These are phyloP conservation scores for Polyodon spathula DNA, from an alignment of 2,113 vertebrate species.

Conservation along the genomic window DNA sequence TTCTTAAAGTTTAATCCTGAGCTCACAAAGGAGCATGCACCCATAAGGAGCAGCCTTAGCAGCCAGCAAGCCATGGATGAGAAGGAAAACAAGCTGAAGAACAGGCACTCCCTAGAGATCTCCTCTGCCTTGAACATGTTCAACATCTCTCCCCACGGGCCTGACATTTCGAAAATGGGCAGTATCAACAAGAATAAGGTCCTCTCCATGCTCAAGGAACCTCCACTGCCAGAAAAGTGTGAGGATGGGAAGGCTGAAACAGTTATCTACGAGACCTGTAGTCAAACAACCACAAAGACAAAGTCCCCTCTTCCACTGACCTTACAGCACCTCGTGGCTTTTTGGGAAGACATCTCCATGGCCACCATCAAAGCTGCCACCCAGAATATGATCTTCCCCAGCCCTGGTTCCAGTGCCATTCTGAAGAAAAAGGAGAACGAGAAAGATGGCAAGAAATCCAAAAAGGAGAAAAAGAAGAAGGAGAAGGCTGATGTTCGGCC, in stretches of 20 bases:
- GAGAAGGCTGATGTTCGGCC: slow-evolving; percentile 88
- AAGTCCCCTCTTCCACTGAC: slow-evolving; percentile 90
- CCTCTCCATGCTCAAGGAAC: slow-evolving; percentile 94
- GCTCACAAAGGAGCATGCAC: slow-evolving; percentile 91
- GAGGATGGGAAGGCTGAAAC: slow-evolving; percentile 82
- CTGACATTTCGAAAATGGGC: slow-evolving; percentile 98
- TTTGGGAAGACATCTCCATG: slow-evolving; percentile 97
- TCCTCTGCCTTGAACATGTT: slow-evolving; percentile 97
- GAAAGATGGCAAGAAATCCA: slow-evolving; percentile 85
- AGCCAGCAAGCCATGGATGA: slow-evolving; percentile 78
- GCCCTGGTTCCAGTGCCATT: slow-evolving; percentile 91
- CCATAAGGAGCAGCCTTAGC: slow-evolving; percentile 81
- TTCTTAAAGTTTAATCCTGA: slow-evolving; percentile 97
- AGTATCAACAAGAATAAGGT: slow-evolving; percentile 99
- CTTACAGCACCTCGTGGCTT: slow-evolving; percentile 89
- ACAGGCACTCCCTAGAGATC: slow-evolving; percentile 93
- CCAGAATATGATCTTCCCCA: slow-evolving; percentile 98
- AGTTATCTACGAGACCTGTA: slow-evolving; percentile 69
- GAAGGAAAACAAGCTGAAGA: slow-evolving; percentile 92
- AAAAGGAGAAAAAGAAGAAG: slow-evolving; percentile 97
- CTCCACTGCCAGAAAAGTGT: slow-evolving; percentile 88
- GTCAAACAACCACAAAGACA: slow-evolving; percentile 61
- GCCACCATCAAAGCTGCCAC: slow-evolving; percentile 96
- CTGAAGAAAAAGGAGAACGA: slow-evolving; percentile 93
- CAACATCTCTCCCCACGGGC: slow-evolving; percentile 90